These are phyloP conservation scores for Andrena haemorrhoa DNA, from an alignment of 2,888 invertebrate species.

Conservation along the genomic window DNA sequence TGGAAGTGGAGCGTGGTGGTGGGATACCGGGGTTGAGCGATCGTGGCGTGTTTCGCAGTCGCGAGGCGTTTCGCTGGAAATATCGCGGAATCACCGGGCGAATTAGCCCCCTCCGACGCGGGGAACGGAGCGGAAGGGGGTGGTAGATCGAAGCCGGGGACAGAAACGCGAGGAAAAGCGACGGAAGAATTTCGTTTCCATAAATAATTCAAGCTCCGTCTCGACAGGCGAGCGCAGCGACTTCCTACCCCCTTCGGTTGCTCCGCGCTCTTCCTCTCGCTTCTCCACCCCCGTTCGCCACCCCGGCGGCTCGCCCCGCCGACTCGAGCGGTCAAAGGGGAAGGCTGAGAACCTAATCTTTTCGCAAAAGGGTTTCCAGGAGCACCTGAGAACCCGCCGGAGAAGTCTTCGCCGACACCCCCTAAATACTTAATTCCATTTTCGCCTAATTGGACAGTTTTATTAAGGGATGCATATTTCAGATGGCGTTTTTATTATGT, in stretches of 20 bases:
- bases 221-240: constrained; percentile 12
- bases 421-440: constrained; percentile 84
- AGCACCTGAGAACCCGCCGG: constrained; percentile 71
- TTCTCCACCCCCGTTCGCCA: background rate
- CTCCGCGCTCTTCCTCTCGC: constrained; percentile 1
- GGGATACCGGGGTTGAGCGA: background rate
- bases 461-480: constrained; percentile 85
- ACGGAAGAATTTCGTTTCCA: constrained; percentile 73
- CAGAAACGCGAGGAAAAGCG: constrained; percentile 49
- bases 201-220: constrained; percentile 81
- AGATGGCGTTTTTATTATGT: constrained; percentile 84
- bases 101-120: constrained; percentile 31
- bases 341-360: constrained; percentile 78
- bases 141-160: constrained; percentile 50
- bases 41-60: constrained; percentile 23
- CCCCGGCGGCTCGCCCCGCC: background rate
- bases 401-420: constrained; percentile 75
- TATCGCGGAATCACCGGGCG: constrained; percentile 26
- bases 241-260: constrained; percentile 9
- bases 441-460: constrained; percentile 84
- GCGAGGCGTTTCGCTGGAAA: constrained; percentile 4
- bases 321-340: constrained; percentile 60
- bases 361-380: constrained; percentile 75
- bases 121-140: constrained; percentile 4
- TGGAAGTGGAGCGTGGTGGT: too few relatives aligned